Base-by-base conservation (phyloP, 2,113 vertebrate genomes). In the Dicentrarchus labrax region DNA sequence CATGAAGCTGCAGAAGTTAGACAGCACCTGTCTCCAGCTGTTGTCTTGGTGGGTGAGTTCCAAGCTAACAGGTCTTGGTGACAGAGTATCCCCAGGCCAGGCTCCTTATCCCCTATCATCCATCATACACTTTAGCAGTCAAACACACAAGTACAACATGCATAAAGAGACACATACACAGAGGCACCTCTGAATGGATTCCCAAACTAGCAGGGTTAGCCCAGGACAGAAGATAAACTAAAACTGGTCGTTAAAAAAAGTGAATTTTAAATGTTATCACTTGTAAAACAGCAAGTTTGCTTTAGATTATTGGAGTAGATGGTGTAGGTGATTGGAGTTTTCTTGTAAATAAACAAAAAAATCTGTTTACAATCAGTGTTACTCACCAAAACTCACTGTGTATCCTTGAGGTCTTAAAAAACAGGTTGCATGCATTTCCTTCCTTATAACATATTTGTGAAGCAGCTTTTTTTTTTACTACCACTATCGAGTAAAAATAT, bases 41-140 rank as follows among this genome's bases (percentile, higher is more conserved):
- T 54, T 73, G 30, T 72, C 39, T 78, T 11, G 8, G 70, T 88
- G 79, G 70, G 45, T 66, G 68, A 89, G 69, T 59, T 77, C 74
- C 21, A 75, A 71, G 83, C 82, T 65, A 80, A 88, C 56, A 76
- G 66, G 76, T 64, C 19, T 57, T 22, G 48, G 83, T 82, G 86
- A 66, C 80, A 79, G 72, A 81, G 41, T 24, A 50, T 85, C 59
- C 71, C 53, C 47, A 67, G 66, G 66, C 54, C 62, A 47, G 41
- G 12, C 82, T 85, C 50, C 45, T 66, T 65, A 73, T 24, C 69
- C 72, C 51, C 61, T 17, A 74, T 87, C 84, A 91, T 91, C 88
- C 69, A 89, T 90, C 82, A 86, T 62, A 66, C 71, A 88, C 72
- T 79, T 21, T 48, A 65, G 15, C 78, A 76, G 71, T 75, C 75